Percentiles rank a stretch among this genome's conserved stretches.
These are phyloP conservation scores for Acrocephalus scirpaceus DNA, from an alignment of 2,797 vertebrate species.

Conservation along the genomic window DNA sequence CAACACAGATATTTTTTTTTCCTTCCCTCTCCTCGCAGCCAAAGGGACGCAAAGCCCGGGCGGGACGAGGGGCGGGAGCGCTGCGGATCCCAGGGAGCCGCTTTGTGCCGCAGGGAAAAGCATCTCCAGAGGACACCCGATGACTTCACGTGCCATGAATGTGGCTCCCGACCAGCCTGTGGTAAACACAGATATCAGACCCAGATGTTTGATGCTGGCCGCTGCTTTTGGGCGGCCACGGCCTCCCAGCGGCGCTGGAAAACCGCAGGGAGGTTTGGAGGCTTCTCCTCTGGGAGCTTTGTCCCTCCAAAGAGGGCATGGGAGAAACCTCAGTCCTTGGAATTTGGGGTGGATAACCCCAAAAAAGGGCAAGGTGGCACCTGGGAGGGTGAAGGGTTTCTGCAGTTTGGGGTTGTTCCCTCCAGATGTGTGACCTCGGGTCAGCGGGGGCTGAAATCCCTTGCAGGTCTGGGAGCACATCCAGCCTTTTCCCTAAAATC, in stretches of 20 bases:
- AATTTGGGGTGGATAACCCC: neutral
- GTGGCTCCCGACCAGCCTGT: neutral
- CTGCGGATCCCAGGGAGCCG: neutral
- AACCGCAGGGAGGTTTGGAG: neutral
- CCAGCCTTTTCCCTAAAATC: neutral
- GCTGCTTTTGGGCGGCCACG: neutral
- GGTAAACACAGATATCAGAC: neutral
- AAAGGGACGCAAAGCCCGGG: neutral
- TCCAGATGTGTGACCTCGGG: fast-evolving
- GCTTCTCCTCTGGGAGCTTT: neutral
- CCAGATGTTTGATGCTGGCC: neutral
- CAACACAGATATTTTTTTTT: neutral
- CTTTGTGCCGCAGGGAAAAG: neutral
- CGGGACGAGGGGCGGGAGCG: fast-evolving
- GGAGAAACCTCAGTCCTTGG: neutral
- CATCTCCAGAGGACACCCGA: neutral
- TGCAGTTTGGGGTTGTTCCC: neutral
- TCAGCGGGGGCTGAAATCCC: neutral
- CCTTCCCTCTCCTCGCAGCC: neutral
- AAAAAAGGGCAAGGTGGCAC: fast-evolving
- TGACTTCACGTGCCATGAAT: neutral
- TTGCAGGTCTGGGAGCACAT: neutral
- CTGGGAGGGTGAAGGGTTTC: neutral
- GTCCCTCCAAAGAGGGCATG: neutral
- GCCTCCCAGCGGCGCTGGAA: neutral